Percentiles rank a stretch among this genome's conserved stretches.
These are phyloP conservation scores for Criorhina ranunculi DNA, from an alignment of 2,888 invertebrate genomes.

Conservation along the genomic window DNA sequence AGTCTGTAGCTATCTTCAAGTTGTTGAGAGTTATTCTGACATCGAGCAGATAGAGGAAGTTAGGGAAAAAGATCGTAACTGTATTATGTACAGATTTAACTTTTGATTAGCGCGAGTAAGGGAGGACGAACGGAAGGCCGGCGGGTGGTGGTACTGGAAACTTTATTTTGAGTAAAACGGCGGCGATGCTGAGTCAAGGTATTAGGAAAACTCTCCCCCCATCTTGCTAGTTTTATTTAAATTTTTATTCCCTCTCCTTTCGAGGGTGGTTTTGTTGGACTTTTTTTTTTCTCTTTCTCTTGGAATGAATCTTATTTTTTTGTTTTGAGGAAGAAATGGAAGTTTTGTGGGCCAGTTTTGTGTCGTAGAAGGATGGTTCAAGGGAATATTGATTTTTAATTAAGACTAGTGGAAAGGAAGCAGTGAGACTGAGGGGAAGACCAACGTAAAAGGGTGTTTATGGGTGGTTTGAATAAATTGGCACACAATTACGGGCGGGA, in stretches of 20 bases:
- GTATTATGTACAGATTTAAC: constrained; percentile 65
- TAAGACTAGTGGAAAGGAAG: constrained; percentile 11
- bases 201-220: constrained; percentile 18
- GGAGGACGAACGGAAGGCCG: not conserved
- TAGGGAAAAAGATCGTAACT: constrained; percentile 25
- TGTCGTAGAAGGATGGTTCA: not conserved
- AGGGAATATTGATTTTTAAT: constrained; percentile 41
- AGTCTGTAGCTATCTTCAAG: constrained; percentile 12
- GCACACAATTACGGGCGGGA: not conserved
- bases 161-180: not conserved
- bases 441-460: not conserved
- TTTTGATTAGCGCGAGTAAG: constrained; percentile 58
- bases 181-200: not conserved
- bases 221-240: constrained; percentile 50
- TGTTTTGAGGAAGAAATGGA: too few species aligned
- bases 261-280: not conserved
- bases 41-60: constrained; percentile 58
- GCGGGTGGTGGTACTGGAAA: too few species aligned
- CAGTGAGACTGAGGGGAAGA: not conserved
- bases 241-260: constrained; percentile 14
- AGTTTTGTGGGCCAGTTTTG: not conserved
- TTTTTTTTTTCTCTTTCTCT: constrained; percentile 9
- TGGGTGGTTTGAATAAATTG: not conserved
- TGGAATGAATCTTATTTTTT: not conserved
- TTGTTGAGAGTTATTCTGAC: constrained; percentile 22